Conservation (phyloP, 2,888 invertebrate genomes). For the Quadroppia sp. region DNA sequence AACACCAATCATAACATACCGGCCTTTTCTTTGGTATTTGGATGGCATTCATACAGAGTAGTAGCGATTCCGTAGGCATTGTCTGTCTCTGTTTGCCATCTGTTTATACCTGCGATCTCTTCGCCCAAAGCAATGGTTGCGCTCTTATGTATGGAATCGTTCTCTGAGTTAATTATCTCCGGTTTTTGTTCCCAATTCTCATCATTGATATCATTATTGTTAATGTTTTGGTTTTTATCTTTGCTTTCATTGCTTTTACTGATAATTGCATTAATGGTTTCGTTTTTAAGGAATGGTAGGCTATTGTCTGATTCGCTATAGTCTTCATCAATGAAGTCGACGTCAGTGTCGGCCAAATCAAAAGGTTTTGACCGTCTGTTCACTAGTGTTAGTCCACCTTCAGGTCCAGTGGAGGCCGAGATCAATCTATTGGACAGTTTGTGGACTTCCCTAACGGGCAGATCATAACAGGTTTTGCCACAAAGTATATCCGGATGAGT, state of each 20-base stretch:
- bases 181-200: constrained; percentile 20
- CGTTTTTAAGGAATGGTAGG: constrained; percentile 21
- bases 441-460: constrained; percentile 60
- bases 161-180: constrained; percentile 10
- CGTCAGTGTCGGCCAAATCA: constrained; percentile 65
- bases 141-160: constrained; percentile 21
- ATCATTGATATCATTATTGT: constrained; percentile 6
- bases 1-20: constrained; percentile 51
- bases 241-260: constrained; percentile 32
- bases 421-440: constrained; percentile 59
- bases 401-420: constrained; percentile 75
- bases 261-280: constrained; percentile 8
- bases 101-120: constrained; percentile 56
- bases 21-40: constrained; percentile 63
- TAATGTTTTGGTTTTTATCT: constrained; percentile 18
- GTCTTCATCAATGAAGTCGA: constrained; percentile 66
- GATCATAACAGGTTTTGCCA: constrained; percentile 67
- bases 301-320: constrained; percentile 41
- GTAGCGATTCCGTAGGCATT: constrained; percentile 67
- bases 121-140: constrained; percentile 34
- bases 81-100: constrained; percentile 61
- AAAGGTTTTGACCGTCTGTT: constrained; percentile 61
- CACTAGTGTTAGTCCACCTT: constrained; percentile 71
- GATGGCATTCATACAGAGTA: constrained; percentile 77
- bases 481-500: constrained; percentile 61